phyloP scores from a whole-genome alignment of 2,113 vertebrate species.

The Thinocorus orbignyianus region DNA sequence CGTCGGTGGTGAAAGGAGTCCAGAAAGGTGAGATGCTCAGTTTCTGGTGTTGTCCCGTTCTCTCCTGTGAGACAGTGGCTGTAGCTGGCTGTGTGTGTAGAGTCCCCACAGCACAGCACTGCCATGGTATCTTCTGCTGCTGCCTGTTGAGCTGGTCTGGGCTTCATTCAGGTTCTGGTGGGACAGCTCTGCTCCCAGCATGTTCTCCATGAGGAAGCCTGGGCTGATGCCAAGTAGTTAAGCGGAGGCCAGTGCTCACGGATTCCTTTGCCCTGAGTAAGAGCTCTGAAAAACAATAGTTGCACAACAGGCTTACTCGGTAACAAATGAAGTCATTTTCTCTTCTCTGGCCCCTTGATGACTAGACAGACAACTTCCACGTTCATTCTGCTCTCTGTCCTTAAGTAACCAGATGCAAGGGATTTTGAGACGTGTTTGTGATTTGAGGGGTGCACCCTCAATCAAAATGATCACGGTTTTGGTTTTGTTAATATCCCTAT shows the following conservation, averaged over 20 bases:
- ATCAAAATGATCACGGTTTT: not conserved
- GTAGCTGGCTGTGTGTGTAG: accelerated
- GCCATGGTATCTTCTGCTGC: not conserved
- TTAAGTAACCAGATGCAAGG: not conserved
- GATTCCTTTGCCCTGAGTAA: conserved; percentile 55
- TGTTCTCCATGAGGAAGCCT: not conserved
- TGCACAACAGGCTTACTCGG: not conserved
- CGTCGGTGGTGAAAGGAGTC: conserved; percentile 71
- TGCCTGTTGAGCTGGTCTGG: not conserved
- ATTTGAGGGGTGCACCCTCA: not conserved
- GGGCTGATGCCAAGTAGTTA: not conserved
- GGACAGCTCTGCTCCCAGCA: not conserved
- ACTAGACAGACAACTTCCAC: not conserved
- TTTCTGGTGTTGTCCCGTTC: not conserved
- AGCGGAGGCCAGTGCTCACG: not conserved
- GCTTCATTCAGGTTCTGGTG: accelerated
- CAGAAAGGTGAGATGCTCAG: conserved; percentile 80
- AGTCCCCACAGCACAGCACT: not conserved
- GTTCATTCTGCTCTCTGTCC: not conserved
- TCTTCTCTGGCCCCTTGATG: not conserved
- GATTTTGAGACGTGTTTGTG: not conserved
- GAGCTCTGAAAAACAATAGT: not conserved
- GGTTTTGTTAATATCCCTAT: not conserved
- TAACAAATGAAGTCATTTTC: not conserved
- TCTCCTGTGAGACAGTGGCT: accelerated